Conservation (phyloP, 2,113 vertebrate genomes). For the Chloroceryle aenea region DNA sequence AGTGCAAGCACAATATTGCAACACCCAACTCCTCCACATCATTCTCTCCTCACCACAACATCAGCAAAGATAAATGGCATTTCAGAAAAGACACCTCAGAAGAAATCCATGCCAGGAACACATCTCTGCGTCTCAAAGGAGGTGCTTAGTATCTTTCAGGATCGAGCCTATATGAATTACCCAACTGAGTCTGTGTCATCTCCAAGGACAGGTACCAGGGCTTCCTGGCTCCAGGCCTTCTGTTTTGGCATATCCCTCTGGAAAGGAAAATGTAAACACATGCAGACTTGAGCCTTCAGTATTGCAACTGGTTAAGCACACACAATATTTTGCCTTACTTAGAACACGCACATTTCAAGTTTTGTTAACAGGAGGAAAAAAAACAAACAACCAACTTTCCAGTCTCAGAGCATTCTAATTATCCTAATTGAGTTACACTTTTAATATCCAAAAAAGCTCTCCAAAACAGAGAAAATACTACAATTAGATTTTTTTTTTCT, state of each 20-base stretch:
- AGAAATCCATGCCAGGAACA: not conserved
- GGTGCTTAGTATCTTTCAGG: not conserved
- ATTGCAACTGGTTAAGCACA: not conserved
- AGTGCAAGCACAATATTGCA: not conserved
- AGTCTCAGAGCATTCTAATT: not conserved
- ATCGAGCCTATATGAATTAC: not conserved
- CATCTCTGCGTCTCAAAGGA: not conserved
- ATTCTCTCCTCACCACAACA: not conserved
- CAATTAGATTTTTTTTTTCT: not conserved
- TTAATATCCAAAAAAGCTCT: not conserved
- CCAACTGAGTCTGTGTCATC: not conserved
- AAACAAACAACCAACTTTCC: not conserved
- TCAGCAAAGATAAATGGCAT: not conserved
- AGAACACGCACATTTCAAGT: not conserved
- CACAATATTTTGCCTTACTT: not conserved
- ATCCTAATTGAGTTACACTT: not conserved
- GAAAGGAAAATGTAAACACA: not conserved
- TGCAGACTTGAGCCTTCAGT: not conserved
- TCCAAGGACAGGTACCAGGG: not conserved
- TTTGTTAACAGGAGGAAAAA: accelerated
- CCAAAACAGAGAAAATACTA: not conserved
- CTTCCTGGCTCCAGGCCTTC: not conserved
- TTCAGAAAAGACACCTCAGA: not conserved
- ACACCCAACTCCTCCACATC: not conserved
- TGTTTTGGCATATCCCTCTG: not conserved